Conservation (phyloP, 2,797 vertebrate genomes). For the Tapera naevia region DNA sequence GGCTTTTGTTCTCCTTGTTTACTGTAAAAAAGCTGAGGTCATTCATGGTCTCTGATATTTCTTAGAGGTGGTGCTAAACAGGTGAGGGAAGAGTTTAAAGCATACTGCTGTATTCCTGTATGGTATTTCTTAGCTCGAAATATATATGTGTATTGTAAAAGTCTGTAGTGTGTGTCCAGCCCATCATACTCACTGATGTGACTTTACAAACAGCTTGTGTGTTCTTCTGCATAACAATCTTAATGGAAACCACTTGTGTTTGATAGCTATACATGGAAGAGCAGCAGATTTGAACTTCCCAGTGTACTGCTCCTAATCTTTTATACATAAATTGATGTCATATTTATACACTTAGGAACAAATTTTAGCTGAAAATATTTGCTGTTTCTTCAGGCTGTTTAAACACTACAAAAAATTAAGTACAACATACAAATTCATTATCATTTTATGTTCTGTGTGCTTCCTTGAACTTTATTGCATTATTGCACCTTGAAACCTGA, state of each 20-base stretch:
- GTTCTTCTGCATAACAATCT: neutral
- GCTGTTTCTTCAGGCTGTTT: neutral
- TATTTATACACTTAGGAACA: neutral
- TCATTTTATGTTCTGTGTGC: neutral
- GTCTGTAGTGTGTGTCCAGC: neutral
- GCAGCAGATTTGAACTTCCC: neutral
- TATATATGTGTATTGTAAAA: neutral
- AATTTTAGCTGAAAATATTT: neutral
- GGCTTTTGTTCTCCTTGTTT: neutral
- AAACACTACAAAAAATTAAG: neutral
- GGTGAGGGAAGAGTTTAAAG: neutral
- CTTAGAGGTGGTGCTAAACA: neutral
- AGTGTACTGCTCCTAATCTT: neutral
- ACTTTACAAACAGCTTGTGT: neutral
- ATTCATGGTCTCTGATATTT: neutral
- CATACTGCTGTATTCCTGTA: neutral
- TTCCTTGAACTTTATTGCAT: neutral
- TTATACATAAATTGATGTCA: neutral
- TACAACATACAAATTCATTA: neutral
- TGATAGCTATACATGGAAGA: neutral
- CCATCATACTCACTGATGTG: neutral
- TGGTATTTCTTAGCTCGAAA: neutral
- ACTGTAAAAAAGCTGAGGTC: neutral
- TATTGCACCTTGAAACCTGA: neutral
- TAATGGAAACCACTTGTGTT: neutral